These are phyloP conservation scores for Montipora sp. DNA, from an alignment of 64 coral and sea anemone genomes.

Conservation along the genomic window DNA sequence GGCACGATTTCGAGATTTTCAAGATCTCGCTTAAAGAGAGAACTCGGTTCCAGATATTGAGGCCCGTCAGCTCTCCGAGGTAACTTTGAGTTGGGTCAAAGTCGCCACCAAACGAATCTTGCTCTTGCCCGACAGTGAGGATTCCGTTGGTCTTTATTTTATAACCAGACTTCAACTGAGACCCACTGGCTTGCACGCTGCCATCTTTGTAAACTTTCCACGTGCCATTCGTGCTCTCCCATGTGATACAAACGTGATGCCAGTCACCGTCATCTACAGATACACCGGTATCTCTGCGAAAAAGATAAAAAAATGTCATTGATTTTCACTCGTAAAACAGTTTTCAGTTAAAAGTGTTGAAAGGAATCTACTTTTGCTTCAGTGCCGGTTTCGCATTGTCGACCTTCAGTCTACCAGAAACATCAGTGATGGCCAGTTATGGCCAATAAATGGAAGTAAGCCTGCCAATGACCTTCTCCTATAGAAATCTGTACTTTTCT, in stretches of 20 bases:
- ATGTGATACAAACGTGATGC: conserved; percentile 53
- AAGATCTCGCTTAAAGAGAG: no score
- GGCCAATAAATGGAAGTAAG: no score
- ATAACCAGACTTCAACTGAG: neutral
- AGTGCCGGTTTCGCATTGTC: no score
- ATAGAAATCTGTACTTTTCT: no score
- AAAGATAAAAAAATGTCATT: neutral
- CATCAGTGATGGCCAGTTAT: no score
- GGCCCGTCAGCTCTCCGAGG: conserved; percentile 5
- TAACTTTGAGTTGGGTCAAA: neutral
- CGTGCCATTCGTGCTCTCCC: no score
- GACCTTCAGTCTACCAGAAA: no score
- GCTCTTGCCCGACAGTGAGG: neutral
- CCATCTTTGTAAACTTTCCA: no score
- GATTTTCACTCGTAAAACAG: neutral
- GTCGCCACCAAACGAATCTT: no score
- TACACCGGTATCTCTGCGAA: neutral
- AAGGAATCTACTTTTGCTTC: no score
- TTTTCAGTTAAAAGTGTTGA: neutral
- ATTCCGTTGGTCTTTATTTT: neutral
- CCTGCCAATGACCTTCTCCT: no score
- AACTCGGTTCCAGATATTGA: no score
- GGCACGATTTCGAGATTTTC: neutral
- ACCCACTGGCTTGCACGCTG: neutral
- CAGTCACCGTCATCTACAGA: conserved; percentile 45